A percentile compares a stretch with the other conserved stretches of the same genome.
phyloP scores from a whole-genome alignment of 2,797 vertebrate species.

The Liasis olivaceus region DNA sequence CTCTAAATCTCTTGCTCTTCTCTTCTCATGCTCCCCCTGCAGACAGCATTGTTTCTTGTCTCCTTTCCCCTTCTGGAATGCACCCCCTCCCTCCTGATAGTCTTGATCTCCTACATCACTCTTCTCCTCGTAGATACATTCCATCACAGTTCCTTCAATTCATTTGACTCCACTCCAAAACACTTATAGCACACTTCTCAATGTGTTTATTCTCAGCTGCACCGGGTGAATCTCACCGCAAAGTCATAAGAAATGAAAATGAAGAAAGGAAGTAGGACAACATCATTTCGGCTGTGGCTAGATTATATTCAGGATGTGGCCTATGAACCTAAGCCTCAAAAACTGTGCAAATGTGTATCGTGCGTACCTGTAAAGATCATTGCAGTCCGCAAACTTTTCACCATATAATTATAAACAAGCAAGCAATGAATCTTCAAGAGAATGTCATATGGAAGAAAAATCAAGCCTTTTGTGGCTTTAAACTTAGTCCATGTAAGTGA shows the following conservation, averaged over 20 bases:
- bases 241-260: not conserved
- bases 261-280: not conserved
- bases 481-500: not conserved
- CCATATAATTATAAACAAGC: not conserved
- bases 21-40: too few species aligned
- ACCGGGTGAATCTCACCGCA: not conserved
- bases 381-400: not conserved
- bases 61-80: too few species aligned
- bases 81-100: too few species aligned
- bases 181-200: not conserved
- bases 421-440: not conserved
- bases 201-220: not conserved
- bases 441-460: not conserved
- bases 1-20: too few species aligned
- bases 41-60: too few species aligned
- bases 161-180: too few species aligned
- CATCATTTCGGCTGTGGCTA: not conserved
- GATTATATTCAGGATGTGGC: not conserved
- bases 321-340: not conserved
- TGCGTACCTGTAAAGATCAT: not conserved
- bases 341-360: not conserved
- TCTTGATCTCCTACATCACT: too few species aligned
- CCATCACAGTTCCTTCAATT: too few species aligned
- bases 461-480: not conserved
- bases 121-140: too few species aligned